Evolutionary conservation across 1,140 invertebrate genomes (phyloP).

Genomic region (Diorhabda elongata): DNA sequence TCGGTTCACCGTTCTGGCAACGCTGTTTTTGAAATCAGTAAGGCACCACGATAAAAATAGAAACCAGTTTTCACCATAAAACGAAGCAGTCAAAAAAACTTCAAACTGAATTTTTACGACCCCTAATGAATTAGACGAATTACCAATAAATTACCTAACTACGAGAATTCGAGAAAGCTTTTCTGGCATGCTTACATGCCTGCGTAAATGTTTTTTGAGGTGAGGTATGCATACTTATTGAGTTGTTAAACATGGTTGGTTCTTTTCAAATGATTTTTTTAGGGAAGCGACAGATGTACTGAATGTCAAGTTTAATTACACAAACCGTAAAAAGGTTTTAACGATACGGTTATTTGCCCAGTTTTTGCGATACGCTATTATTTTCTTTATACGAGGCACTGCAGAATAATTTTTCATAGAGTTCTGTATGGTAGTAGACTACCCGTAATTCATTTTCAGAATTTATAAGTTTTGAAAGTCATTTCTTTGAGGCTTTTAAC

Average conservation of each 20-base stretch:
- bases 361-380: too few species aligned
- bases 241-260: neutral
- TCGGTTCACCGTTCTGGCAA: too few species aligned
- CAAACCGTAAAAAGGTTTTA: too few species aligned
- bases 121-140: conserved; percentile 2
- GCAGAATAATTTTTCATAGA: too few species aligned
- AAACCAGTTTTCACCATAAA: neutral
- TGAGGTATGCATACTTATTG: conserved; percentile 2
- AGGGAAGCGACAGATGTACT: neutral
- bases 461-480: too few species aligned
- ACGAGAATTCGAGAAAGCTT: conserved; percentile 2
- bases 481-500: too few species aligned
- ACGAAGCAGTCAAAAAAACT: neutral
- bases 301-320: neutral
- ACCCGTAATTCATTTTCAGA: too few species aligned
- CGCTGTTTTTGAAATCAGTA: neutral
- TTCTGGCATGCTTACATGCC: neutral
- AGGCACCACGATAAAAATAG: neutral
- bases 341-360: too few species aligned
- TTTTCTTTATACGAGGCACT: too few species aligned
- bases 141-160: conserved; percentile 2
- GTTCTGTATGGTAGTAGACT: too few species aligned
- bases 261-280: neutral
- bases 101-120: neutral
- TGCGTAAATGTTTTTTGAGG: neutral